Evolutionary conservation across 2,113 vertebrate genomes (phyloP).

Genomic region (Nibea coibor): DNA sequence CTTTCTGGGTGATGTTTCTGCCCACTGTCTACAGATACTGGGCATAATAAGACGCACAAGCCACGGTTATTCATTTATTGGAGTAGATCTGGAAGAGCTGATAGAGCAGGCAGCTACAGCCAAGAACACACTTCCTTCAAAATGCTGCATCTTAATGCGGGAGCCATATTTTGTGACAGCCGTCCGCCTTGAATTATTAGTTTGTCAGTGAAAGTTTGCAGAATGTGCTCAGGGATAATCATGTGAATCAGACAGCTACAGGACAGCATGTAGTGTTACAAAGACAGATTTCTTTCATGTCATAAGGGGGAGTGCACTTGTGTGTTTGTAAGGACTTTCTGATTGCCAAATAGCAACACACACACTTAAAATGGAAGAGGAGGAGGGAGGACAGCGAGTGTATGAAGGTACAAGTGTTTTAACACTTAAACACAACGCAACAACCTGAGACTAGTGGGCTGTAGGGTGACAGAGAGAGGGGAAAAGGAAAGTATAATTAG

Average conservation of each 20-base stretch:
- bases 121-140: neutral
- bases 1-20: neutral
- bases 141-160: neutral
- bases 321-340: constrained; percentile 60
- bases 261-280: constrained; percentile 25
- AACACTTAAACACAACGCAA: constrained; percentile 69
- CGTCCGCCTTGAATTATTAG: neutral
- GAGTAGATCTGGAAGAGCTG: constrained; percentile 17
- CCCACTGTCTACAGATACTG: neutral
- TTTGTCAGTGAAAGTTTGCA: neutral
- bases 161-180: neutral
- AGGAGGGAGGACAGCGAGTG: constrained; percentile 6
- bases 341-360: constrained; percentile 63
- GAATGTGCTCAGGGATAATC: constrained; percentile 29
- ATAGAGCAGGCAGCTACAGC: constrained; percentile 12
- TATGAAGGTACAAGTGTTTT: constrained; percentile 45
- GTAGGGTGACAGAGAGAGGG: constrained; percentile 9
- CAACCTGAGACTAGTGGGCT: constrained; percentile 77
- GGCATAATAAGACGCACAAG: neutral
- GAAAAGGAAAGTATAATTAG: constrained; percentile 19
- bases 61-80: neutral
- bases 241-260: constrained; percentile 4
- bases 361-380: constrained; percentile 25
- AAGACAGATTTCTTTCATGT: constrained; percentile 8
- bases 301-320: constrained; percentile 56